These are phyloP conservation scores for Artemia sinica DNA, from an alignment of 2,888 invertebrate species.

Conservation along the genomic window DNA sequence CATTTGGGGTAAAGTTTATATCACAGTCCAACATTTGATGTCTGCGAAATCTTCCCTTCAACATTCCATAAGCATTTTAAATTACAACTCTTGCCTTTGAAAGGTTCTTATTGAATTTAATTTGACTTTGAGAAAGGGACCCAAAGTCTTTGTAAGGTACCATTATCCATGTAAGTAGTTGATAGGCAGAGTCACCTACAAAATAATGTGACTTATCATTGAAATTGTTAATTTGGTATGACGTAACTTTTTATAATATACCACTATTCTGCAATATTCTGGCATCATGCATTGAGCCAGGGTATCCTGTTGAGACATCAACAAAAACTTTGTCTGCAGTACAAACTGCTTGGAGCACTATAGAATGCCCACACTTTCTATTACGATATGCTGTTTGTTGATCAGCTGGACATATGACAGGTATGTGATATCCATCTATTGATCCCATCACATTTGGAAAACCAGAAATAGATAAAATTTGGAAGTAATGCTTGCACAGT, in stretches of 20 bases:
- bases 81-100: neutral
- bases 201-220: neutral
- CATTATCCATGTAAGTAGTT: neutral
- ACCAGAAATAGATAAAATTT: neutral
- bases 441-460: neutral
- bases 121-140: neutral
- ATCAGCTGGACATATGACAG: neutral
- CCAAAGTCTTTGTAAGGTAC: conserved; percentile 7
- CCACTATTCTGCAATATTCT: neutral
- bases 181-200: neutral
- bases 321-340: neutral
- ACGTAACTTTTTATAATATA: neutral
- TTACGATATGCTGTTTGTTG: neutral
- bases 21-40: neutral
- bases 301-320: conserved; percentile 4
- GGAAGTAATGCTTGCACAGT: neutral
- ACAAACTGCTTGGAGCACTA: neutral
- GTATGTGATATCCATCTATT: neutral
- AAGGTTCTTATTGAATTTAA: neutral
- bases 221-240: neutral
- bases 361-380: neutral
- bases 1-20: neutral
- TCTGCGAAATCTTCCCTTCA: neutral
- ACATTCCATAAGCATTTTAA: neutral
- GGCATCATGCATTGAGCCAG: conserved; percentile 1